Evolutionary conservation across 1,140 invertebrate genomes (phyloP), one percentile per base, ranked within the genome.

Genomic region (Cardiocondyla obscurior): DNA sequence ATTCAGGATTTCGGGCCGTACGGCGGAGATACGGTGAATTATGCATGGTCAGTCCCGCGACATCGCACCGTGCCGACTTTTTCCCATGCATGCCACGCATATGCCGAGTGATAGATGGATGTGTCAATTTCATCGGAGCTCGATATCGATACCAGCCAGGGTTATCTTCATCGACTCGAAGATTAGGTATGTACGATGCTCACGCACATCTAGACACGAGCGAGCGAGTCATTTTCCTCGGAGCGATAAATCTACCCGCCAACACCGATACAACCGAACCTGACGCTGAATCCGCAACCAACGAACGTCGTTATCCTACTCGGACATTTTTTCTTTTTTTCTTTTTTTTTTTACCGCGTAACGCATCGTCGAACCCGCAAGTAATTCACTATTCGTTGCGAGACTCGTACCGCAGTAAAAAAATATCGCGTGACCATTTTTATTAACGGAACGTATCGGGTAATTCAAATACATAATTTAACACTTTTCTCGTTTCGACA

Each of bases 1-100:
- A 92, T 92, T 91, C 90, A 90, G 89, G 88, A 92, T 92, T 92
- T 89, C 84, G 89, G 89, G 76, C 89, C 90, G 90, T 85, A 85
- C 85, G 82, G 44, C 69, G 46, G 51, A 85, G 84, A 85, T 85
- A 85, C 39, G 70, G 60, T 85, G 70, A 85, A 85, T 85, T 85
- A 85, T 85, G 84, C 84, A 77, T 90, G 88, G 85, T 87, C 84
- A 90, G 87, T 88, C 77, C 85, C 44, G 72, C 67, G 60, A 69
- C 84, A 83, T 82, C 65, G 58, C 86, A 55, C 51, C 67, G 73
- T 83, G 46, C 67, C 39, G 84, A 36, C 51, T 69, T 85, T 74
- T 90, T 90, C 88, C 88, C 88, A 90, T 90, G 86, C 85, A 89
- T 90, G 67, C 88, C 84, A 82, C 86, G 84, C 85, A 88, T 88